A percentile compares a stretch with the other conserved stretches of the same genome.
Conservation (phyloP, 2,797 vertebrate genomes). For the Oryzias dopingdopingensis region DNA sequence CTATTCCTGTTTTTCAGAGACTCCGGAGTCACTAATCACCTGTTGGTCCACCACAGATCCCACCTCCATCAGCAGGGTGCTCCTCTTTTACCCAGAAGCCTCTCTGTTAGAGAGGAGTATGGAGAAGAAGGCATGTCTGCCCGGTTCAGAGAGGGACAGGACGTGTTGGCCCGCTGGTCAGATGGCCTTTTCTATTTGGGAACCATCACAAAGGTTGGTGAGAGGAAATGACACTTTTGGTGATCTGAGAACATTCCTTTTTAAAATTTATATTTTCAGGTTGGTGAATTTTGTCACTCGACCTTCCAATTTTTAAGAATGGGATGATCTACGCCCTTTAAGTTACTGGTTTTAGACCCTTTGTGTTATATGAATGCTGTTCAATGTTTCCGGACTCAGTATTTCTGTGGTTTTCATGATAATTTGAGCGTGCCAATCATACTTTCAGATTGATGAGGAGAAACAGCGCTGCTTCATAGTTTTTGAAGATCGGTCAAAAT, state of each 20-base stretch:
- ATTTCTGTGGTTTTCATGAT: no score
- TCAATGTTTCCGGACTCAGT: no score
- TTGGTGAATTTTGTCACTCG: not conserved
- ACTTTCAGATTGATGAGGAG: conserved; percentile 89
- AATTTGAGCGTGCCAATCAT: not conserved
- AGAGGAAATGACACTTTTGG: not conserved
- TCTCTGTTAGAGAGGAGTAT: conserved; percentile 85
- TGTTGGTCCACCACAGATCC: conserved; percentile 90
- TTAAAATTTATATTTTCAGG: no score
- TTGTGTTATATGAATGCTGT: no score
- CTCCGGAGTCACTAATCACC: conserved; percentile 89
- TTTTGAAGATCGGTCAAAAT: conserved; percentile 98
- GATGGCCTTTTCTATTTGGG: conserved; percentile 99
- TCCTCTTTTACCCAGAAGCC: conserved; percentile 83
- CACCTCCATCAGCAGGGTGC: conserved; percentile 84
- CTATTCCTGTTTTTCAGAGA: conserved; percentile 77
- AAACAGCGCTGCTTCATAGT: conserved; percentile 96
- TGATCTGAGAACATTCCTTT: not conserved
- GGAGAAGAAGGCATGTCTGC: conserved; percentile 83
- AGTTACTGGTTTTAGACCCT: no score
- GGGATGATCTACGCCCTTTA: no score
- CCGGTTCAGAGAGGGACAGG: conserved; percentile 97
- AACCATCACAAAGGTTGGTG: conserved; percentile 93
- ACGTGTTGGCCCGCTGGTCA: conserved; percentile 98
- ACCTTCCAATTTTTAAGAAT: no score